phyloP scores from a whole-genome alignment of 2,797 vertebrate species.

The Chanos chanos region DNA sequence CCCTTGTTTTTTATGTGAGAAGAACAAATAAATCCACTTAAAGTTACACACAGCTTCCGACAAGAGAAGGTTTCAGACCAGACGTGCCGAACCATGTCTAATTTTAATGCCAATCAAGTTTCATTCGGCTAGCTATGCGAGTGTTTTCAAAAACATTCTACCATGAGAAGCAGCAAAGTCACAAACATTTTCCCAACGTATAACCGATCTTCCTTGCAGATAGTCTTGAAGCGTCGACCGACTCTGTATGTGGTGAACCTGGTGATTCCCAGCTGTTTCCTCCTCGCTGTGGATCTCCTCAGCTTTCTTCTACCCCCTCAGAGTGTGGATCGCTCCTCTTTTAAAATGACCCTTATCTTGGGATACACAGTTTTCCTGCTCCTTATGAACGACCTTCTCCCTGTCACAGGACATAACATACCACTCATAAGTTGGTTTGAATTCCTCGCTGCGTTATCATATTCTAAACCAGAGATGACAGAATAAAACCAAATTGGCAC shows the following conservation, averaged over 20 bases:
- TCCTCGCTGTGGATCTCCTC: constrained; percentile 72
- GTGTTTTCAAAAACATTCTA: too few relatives aligned
- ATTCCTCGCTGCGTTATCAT: too few relatives aligned
- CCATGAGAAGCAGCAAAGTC: too few relatives aligned
- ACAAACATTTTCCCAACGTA: too few relatives aligned
- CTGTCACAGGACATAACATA: constrained; percentile 41
- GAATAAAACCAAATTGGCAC: too few relatives aligned
- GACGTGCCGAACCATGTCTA: too few relatives aligned
- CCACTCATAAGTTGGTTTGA: constrained; percentile 45
- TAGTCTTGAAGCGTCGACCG: constrained; percentile 47
- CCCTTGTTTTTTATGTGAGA: constrained; percentile 53
- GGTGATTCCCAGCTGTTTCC: constrained; percentile 70
- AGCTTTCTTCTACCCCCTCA: constrained; percentile 75
- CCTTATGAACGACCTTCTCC: constrained; percentile 67
- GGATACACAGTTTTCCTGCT: constrained; percentile 65
- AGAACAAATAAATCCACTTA: neutral
- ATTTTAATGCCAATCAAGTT: too few relatives aligned
- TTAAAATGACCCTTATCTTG: constrained; percentile 74
- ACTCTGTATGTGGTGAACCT: constrained; percentile 68
- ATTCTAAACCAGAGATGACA: too few relatives aligned
- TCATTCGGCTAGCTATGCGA: too few relatives aligned
- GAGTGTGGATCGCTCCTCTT: constrained; percentile 58
- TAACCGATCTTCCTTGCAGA: too few relatives aligned
- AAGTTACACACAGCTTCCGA: too few relatives aligned
- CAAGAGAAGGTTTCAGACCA: too few relatives aligned